Percentiles rank a stretch among this genome's conserved stretches.
These are phyloP conservation scores for Yponomeuta plumbellus DNA, from an alignment of 2,888 invertebrate species.

Conservation along the genomic window DNA sequence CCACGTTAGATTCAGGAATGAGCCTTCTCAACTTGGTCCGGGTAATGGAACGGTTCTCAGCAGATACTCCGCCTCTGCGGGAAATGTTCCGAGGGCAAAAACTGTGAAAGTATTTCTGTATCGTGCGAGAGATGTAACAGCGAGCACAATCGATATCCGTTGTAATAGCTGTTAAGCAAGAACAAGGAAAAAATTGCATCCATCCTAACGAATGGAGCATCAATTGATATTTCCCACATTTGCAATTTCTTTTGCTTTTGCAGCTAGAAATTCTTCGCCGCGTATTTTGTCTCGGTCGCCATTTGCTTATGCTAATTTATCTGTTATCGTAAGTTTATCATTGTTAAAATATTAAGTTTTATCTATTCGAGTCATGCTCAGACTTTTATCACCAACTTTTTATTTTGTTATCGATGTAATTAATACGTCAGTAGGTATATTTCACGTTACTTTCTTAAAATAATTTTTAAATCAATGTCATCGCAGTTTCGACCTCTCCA, in stretches of 20 bases:
- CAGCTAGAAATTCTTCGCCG: not conserved
- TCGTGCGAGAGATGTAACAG: conserved; percentile 49
- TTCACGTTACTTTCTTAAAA: too few species aligned
- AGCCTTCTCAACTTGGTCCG: not conserved
- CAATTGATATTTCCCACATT: conserved; percentile 17
- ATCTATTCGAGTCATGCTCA: too few species aligned
- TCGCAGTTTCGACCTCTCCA: not conserved
- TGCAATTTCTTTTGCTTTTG: conserved; percentile 4
- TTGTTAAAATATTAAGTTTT: not conserved
- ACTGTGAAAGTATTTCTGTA: conserved; percentile 50
- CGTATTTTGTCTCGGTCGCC: conserved; percentile 31
- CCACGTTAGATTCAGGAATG: not conserved
- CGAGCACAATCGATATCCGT: conserved; percentile 66
- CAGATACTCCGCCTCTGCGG: not conserved
- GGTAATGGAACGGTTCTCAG: not conserved
- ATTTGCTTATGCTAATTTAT: not conserved
- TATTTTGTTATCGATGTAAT: too few species aligned
- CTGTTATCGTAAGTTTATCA: not conserved
- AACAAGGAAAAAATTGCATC: conserved; percentile 51
- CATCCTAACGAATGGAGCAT: conserved; percentile 42
- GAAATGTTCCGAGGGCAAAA: conserved; percentile 33
- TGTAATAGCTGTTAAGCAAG: conserved; percentile 62
- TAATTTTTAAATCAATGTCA: not conserved
- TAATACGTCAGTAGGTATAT: too few species aligned
- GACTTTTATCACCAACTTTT: too few species aligned